Percentiles rank a stretch among this genome's conserved stretches.
Evolutionary conservation across 2,888 invertebrate species (phyloP).

Genomic region (Sacculina carcini): DNA sequence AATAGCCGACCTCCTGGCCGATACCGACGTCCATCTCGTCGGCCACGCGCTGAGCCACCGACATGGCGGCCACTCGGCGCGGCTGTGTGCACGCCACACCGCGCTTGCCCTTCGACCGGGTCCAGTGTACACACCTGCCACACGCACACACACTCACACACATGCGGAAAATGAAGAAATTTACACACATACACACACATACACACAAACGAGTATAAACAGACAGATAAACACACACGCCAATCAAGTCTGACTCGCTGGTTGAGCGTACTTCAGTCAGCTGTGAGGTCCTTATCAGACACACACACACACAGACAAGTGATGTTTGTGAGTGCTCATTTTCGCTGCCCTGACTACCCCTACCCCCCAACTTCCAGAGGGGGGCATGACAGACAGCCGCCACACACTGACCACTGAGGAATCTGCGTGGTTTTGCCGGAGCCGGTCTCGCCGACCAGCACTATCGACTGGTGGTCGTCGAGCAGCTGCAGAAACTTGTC

Average conservation of each 20-base stretch:
- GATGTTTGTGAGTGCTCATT: too few species aligned
- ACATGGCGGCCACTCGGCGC: slow-evolving; percentile 95
- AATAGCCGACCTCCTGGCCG: slow-evolving; percentile 73
- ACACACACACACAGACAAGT: slow-evolving; percentile 21
- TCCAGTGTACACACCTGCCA: slow-evolving; percentile 39
- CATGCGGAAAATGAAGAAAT: too few species aligned
- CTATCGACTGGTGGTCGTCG: slow-evolving; percentile 76
- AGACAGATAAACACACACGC: too few species aligned
- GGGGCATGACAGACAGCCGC: too few species aligned
- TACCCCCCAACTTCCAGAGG: too few species aligned
- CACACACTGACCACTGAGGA: slow-evolving; percentile 56
- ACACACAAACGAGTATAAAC: too few species aligned
- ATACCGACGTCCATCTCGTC: slow-evolving; percentile 97
- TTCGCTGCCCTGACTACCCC: too few species aligned
- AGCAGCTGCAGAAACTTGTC: slow-evolving; percentile 82
- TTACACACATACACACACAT: background rate
- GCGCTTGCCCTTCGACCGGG: slow-evolving; percentile 34
- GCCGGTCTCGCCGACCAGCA: slow-evolving; percentile 96
- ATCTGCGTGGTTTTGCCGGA: slow-evolving; percentile 99
- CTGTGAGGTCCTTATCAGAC: slow-evolving; percentile 16
- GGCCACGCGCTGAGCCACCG: slow-evolving; percentile 90
- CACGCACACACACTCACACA: background rate
- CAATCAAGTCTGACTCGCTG: too few species aligned
- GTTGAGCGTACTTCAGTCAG: too few species aligned
- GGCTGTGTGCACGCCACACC: slow-evolving; percentile 92